phyloP scores from a whole-genome alignment of 1,140 invertebrate species.

The Anadara kagoshimensis region DNA sequence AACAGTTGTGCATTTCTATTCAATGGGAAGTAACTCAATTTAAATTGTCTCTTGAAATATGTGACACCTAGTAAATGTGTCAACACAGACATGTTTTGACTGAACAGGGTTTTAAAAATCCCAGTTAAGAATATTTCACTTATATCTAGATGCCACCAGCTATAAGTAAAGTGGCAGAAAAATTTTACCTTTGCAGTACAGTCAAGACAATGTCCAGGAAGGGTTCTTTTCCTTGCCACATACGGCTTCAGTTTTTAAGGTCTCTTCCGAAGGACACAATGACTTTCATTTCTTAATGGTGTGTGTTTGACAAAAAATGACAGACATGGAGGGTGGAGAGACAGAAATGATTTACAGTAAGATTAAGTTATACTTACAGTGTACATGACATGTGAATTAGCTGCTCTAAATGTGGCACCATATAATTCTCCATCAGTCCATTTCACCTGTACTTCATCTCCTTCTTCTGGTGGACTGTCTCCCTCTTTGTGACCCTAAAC shows the following conservation, averaged over 20 bases:
- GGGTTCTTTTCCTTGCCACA: neutral
- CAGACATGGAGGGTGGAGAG: neutral
- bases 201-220: no score
- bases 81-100: no score
- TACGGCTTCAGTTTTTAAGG: neutral
- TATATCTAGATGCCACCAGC: no score
- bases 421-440: slow-evolving; percentile 80
- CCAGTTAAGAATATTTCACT: neutral
- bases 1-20: no score
- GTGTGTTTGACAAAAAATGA: neutral
- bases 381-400: slow-evolving; percentile 76
- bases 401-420: slow-evolving; percentile 78
- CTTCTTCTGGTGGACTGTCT: slow-evolving; percentile 73
- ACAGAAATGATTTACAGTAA: neutral
- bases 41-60: no score
- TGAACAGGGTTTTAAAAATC: neutral
- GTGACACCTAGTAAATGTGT: no score
- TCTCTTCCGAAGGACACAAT: neutral
- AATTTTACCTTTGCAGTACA: no score
- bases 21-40: no score
- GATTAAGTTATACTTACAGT: slow-evolving; percentile 74
- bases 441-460: slow-evolving; percentile 75
- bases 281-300: no score
- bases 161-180: no score
- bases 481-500: slow-evolving; percentile 49